Evolutionary conservation across 2,888 invertebrate genomes (phyloP), one percentile per base, ranked within the genome.

Genomic region (Priocnemis perturbator): DNA sequence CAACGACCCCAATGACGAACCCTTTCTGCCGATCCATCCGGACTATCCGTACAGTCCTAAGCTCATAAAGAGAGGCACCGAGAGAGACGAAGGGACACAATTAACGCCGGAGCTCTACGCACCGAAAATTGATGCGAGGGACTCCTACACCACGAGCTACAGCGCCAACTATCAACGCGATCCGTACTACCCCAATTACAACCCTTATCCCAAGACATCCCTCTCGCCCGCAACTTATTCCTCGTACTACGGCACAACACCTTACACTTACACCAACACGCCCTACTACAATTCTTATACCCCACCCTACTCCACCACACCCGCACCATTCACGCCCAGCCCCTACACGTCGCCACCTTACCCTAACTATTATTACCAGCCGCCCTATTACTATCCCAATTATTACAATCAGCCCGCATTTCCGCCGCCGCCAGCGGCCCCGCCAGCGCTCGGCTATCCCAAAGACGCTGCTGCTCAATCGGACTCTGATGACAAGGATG

Each of bases 1-100:
- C 57, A 69, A 76, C 61, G 83, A 86, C 55, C 83, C 85, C 1
- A 88, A 88, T 62, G 83, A 87, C 64, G 86, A 87, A 59, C 89
- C 88, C 2, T 89, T 89, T 56, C 73, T 89, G 9, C 88, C 89
- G 37, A 88, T 89, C 67, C 82, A 83, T 58, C 87, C 88, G 0
- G 70, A 82, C 11, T 88, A 86, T 58, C 87, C 88, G 3, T 88
- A 88, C 78, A 87, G 69, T 64, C 86, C 87, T 0, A 89, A 88
- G 64, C 58, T 89, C 69, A 84, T 87, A 37, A 89, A 89, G 64
- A 82, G 89, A 3, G 88, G 86, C 2, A 65, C 79, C 14, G 88
- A 88, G 3, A 79, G 78, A 23, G 78, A 84, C 3, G 48, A 74
- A 11, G 30, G 66, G 0, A 64, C 81, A 2, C 85, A 84, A 56